Evolutionary conservation across 2,113 vertebrate species (phyloP).

Genomic region (Scolopax mira): DNA sequence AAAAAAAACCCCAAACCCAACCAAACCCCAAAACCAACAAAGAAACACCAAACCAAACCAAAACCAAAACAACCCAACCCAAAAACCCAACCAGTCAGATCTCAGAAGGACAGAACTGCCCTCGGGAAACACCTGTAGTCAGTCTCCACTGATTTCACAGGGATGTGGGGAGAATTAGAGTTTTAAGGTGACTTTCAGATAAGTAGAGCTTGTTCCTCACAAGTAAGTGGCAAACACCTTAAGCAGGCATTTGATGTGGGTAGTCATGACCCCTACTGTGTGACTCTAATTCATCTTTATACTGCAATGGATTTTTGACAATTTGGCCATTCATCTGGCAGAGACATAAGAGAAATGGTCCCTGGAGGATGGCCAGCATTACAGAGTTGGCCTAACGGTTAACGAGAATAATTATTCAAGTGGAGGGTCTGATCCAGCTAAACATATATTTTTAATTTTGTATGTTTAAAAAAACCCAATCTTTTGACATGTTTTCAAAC

Average conservation of each 20-base stretch:
- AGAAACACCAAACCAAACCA: neutral
- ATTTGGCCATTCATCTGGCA: neutral
- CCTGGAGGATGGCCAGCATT: neutral
- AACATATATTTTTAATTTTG: neutral
- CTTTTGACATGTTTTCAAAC: neutral
- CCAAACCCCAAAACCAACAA: neutral
- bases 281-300: neutral
- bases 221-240: neutral
- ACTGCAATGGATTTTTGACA: neutral
- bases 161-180: neutral
- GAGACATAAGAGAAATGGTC: neutral
- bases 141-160: neutral
- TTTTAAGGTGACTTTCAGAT: constrained; percentile 2
- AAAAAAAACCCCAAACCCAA: neutral
- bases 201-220: neutral
- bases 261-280: neutral
- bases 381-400: neutral
- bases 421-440: neutral
- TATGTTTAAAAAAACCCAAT: neutral
- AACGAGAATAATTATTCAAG: neutral
- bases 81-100: neutral
- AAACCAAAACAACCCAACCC: neutral
- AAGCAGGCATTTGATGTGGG: neutral
- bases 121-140: neutral
- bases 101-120: neutral